phyloP scores from a whole-genome alignment of 2,113 vertebrate genomes.

The Labrus mixtus region DNA sequence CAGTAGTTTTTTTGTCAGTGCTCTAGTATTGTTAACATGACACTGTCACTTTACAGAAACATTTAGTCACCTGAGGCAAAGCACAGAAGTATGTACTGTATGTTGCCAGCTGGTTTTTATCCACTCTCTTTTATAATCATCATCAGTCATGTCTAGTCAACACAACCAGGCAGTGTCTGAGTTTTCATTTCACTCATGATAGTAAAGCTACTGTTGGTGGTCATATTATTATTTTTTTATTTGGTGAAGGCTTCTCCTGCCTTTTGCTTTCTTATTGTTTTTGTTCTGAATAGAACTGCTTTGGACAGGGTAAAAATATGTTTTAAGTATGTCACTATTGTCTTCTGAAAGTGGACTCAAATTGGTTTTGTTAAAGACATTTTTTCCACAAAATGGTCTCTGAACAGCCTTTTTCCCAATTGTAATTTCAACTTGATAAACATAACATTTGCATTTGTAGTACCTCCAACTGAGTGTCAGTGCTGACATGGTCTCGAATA shows the following conservation, averaged over 20 bases:
- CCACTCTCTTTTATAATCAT: not conserved
- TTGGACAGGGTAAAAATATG: too few relatives aligned
- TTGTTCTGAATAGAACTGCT: too few relatives aligned
- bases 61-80: not conserved
- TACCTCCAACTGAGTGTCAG: too few relatives aligned
- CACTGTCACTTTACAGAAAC: conserved; percentile 1
- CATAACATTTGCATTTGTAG: too few relatives aligned
- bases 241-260: not conserved
- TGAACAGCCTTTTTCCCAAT: too few relatives aligned
- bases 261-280: not conserved
- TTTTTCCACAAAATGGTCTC: too few relatives aligned
- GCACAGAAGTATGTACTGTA: not conserved
- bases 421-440: too few relatives aligned
- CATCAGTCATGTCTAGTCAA: conserved; percentile 8
- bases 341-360: too few relatives aligned
- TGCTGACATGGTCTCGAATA: not conserved
- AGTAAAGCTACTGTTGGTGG: not conserved
- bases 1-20: not conserved
- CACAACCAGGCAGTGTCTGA: not conserved
- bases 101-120: conserved; percentile 3
- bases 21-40: not conserved
- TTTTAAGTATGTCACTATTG: too few relatives aligned
- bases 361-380: too few relatives aligned
- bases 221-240: not conserved
- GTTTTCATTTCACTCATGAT: conserved; percentile 16